A percentile compares a stretch with the other conserved stretches of the same genome.
Conservation (phyloP, 2,797 vertebrate species). For the Natrix natrix region DNA sequence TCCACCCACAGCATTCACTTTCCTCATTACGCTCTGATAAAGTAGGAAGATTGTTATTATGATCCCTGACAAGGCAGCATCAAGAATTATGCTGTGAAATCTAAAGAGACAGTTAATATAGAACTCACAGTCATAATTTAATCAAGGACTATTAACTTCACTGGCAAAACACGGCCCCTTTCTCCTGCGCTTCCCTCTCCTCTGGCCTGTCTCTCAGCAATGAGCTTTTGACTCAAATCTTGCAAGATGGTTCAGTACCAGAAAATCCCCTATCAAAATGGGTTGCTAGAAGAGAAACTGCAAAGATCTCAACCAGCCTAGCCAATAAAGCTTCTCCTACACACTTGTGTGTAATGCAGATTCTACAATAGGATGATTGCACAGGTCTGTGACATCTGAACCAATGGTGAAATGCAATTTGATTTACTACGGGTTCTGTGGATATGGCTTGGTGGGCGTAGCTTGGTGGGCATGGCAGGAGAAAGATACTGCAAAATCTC, state of each 20-base stretch:
- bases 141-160: constrained; percentile 65
- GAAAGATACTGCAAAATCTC: too few species aligned
- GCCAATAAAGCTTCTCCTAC: not conserved
- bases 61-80: constrained; percentile 64
- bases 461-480: too few species aligned
- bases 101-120: constrained; percentile 66
- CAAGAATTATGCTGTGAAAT: constrained; percentile 68
- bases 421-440: too few species aligned
- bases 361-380: not conserved
- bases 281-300: not conserved
- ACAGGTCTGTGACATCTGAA: too few species aligned
- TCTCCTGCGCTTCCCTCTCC: constrained; percentile 37
- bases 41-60: constrained; percentile 65
- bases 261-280: not conserved
- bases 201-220: constrained; percentile 38
- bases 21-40: constrained; percentile 35
- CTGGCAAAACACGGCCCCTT: constrained; percentile 56
- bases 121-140: constrained; percentile 66
- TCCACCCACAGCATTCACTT: constrained; percentile 28
- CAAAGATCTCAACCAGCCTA: not conserved
- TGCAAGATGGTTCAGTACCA: not conserved
- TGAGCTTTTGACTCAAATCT: constrained; percentile 20
- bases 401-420: too few species aligned
- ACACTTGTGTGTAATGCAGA: not conserved
- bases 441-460: too few species aligned